Evolutionary conservation across 2,113 vertebrate genomes (phyloP).

Genomic region (Rhinichthys klamathensis): DNA sequence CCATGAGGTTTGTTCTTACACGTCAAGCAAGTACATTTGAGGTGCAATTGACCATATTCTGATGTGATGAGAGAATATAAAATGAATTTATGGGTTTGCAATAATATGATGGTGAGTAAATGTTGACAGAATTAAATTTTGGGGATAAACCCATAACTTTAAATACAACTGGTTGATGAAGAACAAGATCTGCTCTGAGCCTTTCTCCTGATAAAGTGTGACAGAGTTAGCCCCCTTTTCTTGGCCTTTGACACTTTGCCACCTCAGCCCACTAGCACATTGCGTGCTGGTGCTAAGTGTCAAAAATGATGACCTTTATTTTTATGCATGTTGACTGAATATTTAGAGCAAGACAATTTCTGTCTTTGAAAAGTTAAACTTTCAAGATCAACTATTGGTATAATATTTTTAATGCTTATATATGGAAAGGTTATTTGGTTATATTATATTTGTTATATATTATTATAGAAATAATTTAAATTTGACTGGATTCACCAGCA

Average conservation of each 20-base stretch:
- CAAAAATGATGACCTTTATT: slow-evolving; percentile 6
- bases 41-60: background rate
- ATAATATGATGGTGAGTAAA: background rate
- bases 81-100: background rate
- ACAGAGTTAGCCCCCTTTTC: slow-evolving; percentile 71
- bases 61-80: background rate
- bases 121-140: too few relatives aligned
- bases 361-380: background rate
- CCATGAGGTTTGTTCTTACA: too few relatives aligned
- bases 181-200: background rate
- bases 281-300: background rate
- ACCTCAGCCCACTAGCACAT: slow-evolving; percentile 53
- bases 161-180: slow-evolving; percentile 62
- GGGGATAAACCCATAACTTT: background rate
- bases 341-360: background rate
- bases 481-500: background rate
- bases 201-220: background rate
- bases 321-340: background rate
- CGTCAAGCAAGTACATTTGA: background rate
- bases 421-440: background rate
- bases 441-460: background rate
- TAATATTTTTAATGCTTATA: background rate
- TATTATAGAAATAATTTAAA: background rate
- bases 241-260: slow-evolving; percentile 76
- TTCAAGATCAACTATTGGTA: background rate